phyloP scores from a whole-genome alignment of 2,888 invertebrate genomes.

The Lomographa bimaculata region DNA sequence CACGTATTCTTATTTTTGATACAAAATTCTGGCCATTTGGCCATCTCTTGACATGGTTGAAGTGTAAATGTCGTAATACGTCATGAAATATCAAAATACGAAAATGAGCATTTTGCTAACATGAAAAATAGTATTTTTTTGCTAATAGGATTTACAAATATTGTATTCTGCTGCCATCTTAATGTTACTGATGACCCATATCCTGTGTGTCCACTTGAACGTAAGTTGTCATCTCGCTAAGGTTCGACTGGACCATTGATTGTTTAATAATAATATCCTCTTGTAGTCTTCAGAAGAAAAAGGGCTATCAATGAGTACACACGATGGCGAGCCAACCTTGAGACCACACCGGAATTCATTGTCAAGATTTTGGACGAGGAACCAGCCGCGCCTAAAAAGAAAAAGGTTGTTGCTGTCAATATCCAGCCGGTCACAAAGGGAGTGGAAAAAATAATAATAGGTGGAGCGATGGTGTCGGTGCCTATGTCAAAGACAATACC shows the following conservation, averaged over 20 bases:
- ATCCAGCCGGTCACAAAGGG: constrained; percentile 52
- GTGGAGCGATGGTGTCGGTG: constrained; percentile 56
- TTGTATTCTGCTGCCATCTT: constrained; percentile 45
- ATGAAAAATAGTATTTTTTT: constrained; percentile 71
- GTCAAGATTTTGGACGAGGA: constrained; percentile 77
- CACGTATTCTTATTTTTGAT: too few species aligned
- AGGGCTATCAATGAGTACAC: constrained; percentile 65
- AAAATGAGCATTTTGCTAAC: constrained; percentile 60
- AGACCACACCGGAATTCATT: constrained; percentile 63
- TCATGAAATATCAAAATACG: constrained; percentile 59
- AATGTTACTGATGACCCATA: constrained; percentile 52
- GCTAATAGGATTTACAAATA: constrained; percentile 61
- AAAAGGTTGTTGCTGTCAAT: constrained; percentile 61
- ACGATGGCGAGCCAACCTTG: constrained; percentile 61
- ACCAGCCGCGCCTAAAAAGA: constrained; percentile 43
- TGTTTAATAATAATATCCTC: too few species aligned
- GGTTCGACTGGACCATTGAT: too few species aligned
- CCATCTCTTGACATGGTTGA: too few species aligned
- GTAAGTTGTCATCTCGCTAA: constrained; percentile 56
- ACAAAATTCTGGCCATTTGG: constrained; percentile 45
- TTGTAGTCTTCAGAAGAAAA: constrained; percentile 52
- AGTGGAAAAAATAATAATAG: constrained; percentile 62
- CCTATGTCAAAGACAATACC: constrained; percentile 28
- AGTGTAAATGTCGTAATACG: constrained; percentile 39
- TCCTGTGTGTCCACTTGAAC: constrained; percentile 50